Evolutionary conservation across 2,113 vertebrate genomes (phyloP).

Genomic region (Leptocoma aspasia): DNA sequence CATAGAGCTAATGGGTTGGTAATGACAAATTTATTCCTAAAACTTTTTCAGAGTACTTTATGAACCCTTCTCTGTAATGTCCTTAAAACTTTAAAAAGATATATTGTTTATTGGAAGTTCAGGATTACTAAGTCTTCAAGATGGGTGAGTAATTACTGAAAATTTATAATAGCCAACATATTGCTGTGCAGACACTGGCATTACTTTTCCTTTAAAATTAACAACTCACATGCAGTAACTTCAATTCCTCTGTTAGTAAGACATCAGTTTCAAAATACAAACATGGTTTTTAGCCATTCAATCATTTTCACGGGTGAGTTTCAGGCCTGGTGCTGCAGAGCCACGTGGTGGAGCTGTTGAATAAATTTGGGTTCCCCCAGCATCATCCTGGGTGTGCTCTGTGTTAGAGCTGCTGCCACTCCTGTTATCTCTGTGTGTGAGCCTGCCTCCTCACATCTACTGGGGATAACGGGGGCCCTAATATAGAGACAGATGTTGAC

Average conservation of each 20-base stretch:
- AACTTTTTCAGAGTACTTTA: background rate
- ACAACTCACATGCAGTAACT: background rate
- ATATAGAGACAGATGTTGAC: background rate
- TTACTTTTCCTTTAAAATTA: background rate
- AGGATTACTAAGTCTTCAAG: background rate
- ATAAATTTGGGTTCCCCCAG: slow-evolving; percentile 49
- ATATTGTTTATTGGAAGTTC: background rate
- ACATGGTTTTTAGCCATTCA: background rate
- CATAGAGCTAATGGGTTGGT: background rate
- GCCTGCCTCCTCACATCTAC: background rate
- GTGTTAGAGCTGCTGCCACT: background rate
- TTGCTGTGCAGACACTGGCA: background rate
- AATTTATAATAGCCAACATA: background rate
- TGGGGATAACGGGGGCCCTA: background rate
- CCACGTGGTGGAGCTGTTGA: slow-evolving; percentile 79
- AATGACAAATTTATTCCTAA: background rate
- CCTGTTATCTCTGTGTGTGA: background rate
- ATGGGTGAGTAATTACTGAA: background rate
- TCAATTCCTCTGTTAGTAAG: background rate
- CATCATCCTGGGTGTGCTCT: background rate
- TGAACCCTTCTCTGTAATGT: background rate
- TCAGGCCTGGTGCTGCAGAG: background rate
- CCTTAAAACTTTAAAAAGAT: background rate
- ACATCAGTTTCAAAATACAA: background rate
- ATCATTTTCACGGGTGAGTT: background rate